Evolutionary conservation across 2,797 vertebrate genomes (phyloP), one percentile per base, ranked within the genome.

Genomic region (Phrynocephalus guinanensis): DNA sequence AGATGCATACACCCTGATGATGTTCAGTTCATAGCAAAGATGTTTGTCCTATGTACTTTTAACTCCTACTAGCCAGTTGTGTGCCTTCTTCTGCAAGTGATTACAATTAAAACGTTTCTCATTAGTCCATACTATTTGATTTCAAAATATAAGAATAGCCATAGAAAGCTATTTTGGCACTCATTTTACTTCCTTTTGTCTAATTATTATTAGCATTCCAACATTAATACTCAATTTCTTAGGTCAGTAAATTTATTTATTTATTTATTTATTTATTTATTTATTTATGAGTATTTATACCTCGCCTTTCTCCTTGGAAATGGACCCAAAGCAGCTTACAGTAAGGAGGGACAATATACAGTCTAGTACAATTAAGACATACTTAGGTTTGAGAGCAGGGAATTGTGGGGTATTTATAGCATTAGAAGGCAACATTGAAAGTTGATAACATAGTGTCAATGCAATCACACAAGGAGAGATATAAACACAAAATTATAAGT

Each of bases 161-260:
- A 20, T 84, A 50, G 85, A 56, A 20, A 78, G 15, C 33, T 26
- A 67, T 30, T 10, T 79, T 90, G 52, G 78, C 82, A 85, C 85
- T 28, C 78, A 60, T 76, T 75, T 84, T 83, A 56, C 87, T 87
- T 76, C 72, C 68, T 26, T 28, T 48, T 30, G 20, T 18, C 48
- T 71, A 30, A 18, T 30, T 79, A 79, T 87, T 60, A 82, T 93
- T 82, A 82, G 88, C 86, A 86, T 76, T 81, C 73, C 44, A 76
- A 94, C 94, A 92, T 90, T 87, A 94, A 94, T 86, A 91, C 90
- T 73, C 92, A 84, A 85, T 94, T 95, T 94, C 90, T 92, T 66
- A 91, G 91, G 92, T 83, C 94, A 94, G 24, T 91, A 94, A 95
- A 95, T 44, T 44, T 5, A 44, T 44, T 44, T 44, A 44, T 44